A percentile compares a stretch with the other conserved stretches of the same genome.
These are phyloP conservation scores for Etheostoma perlongum DNA, from an alignment of 2,797 vertebrate species.

Conservation along the genomic window DNA sequence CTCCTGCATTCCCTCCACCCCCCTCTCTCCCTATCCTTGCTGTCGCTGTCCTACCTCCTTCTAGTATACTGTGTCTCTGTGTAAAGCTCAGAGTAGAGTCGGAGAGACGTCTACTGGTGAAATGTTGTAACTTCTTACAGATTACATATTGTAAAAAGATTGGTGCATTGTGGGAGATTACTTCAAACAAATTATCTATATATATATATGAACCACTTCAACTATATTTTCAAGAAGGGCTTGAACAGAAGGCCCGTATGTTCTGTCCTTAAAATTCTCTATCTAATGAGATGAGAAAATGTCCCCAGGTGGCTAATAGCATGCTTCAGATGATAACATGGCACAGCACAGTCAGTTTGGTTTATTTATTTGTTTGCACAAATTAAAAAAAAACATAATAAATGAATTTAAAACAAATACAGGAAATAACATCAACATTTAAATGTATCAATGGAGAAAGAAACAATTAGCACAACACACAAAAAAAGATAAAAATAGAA, in stretches of 20 bases:
- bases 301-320: not conserved
- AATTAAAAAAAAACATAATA: not conserved
- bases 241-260: not conserved
- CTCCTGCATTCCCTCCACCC: too few species aligned
- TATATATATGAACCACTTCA: not conserved
- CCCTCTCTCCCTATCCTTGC: not conserved
- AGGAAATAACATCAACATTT: too few species aligned
- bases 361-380: too few species aligned
- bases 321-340: too few species aligned
- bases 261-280: not conserved
- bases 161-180: not conserved
- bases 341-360: too few species aligned
- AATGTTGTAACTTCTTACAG: constrained; percentile 35
- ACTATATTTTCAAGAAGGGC: not conserved
- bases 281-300: not conserved
- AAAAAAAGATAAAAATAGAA: not conserved
- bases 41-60: constrained; percentile 9
- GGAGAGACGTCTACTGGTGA: constrained; percentile 76
- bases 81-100: constrained; percentile 38
- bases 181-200: not conserved
- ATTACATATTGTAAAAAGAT: not conserved
- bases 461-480: too few species aligned
- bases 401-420: not conserved
- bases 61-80: not conserved
- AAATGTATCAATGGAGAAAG: too few species aligned